phyloP scores from a whole-genome alignment of 2,113 vertebrate genomes.

The Damaliscus lunatus region DNA sequence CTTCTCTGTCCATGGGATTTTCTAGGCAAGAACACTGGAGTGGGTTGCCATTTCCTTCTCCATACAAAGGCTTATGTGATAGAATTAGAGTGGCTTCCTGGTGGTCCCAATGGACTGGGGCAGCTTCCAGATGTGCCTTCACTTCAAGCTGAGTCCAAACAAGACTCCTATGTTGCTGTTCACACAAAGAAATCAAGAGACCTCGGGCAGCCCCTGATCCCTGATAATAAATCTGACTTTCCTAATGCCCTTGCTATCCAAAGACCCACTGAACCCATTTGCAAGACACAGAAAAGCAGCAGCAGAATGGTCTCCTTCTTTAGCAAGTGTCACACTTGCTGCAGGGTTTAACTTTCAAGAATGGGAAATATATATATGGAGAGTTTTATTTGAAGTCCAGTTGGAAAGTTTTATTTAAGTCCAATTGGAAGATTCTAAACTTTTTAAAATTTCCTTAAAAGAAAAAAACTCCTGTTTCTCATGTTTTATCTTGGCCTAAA shows the following conservation, averaged over 20 bases:
- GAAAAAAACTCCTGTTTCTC: background rate
- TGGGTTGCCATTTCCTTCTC: background rate
- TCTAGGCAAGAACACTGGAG: background rate
- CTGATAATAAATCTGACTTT: conserved; percentile 73
- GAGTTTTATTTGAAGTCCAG: conserved; percentile 1
- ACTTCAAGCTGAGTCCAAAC: background rate
- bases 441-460: background rate
- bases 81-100: background rate
- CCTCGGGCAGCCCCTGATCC: conserved; percentile 51
- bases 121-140: background rate
- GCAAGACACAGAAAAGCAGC: conserved; percentile 41
- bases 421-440: background rate
- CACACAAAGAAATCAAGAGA: conserved; percentile 39
- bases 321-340: background rate
- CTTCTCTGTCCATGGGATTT: rapidly evolving
- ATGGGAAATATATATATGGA: background rate
- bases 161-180: background rate
- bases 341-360: conserved; percentile 45
- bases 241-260: background rate
- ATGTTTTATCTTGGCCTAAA: background rate
- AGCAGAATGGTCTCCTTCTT: conserved; percentile 12
- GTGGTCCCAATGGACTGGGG: background rate
- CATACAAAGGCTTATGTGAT: background rate
- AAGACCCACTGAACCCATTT: conserved; percentile 43
- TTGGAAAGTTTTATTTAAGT: background rate